Conservation (phyloP, 2,888 invertebrate species). For the Macrostomum cliftonense region DNA sequence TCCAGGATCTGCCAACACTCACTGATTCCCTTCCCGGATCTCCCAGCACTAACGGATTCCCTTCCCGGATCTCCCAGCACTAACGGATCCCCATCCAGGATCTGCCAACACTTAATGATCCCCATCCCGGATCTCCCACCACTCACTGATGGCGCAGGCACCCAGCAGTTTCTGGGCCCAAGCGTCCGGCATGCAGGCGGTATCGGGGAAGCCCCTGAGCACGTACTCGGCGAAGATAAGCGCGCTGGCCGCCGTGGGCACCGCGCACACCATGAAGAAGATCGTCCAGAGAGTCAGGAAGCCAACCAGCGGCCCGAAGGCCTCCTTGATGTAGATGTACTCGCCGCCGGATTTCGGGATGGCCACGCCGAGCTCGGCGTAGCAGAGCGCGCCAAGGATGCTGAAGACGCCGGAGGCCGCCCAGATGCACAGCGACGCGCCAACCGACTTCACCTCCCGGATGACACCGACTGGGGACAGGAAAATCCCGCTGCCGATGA, state of each 20-base stretch:
- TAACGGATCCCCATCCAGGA: too few relatives aligned
- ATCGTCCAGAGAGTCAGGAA: constrained; percentile 58
- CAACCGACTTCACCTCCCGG: constrained; percentile 48
- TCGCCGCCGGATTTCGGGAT: constrained; percentile 52
- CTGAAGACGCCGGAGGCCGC: constrained; percentile 57
- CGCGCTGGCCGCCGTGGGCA: constrained; percentile 26
- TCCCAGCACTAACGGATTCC: too few relatives aligned
- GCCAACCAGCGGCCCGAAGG: constrained; percentile 68
- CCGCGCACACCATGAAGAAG: constrained; percentile 27
- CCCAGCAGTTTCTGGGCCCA: constrained; percentile 20
- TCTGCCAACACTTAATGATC: too few relatives aligned
- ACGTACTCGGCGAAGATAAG: constrained; percentile 29
- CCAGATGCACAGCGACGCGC: constrained; percentile 66
- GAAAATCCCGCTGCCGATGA: constrained; percentile 82
- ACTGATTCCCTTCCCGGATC: too few relatives aligned
- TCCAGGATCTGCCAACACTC: too few relatives aligned
- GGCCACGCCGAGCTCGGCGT: constrained; percentile 35
- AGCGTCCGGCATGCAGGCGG: constrained; percentile 23
- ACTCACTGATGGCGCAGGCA: constrained; percentile 25
- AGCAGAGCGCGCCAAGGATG: constrained; percentile 52
- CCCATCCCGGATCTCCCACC: neutral
- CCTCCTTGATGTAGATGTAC: constrained; percentile 65
- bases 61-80: too few relatives aligned
- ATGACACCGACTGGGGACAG: constrained; percentile 80
- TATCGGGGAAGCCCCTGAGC: constrained; percentile 21